Conservation (phyloP, 2,113 vertebrate species). For the Notiomystis cincta region DNA sequence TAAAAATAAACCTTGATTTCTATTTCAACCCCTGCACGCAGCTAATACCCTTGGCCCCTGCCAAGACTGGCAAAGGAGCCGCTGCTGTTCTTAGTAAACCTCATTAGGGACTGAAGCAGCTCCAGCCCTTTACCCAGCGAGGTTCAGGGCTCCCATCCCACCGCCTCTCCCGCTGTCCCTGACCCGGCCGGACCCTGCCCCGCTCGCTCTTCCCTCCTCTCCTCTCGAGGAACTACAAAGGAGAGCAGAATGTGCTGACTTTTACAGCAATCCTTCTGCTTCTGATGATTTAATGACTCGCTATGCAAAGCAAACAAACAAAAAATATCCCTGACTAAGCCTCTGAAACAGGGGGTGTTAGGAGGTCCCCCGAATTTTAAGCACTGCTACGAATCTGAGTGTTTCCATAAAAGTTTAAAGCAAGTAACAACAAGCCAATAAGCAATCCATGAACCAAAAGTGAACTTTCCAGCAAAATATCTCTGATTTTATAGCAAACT, state of each 20-base stretch:
- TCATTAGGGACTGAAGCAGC: background rate
- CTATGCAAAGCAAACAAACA: background rate
- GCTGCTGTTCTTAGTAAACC: constrained; percentile 5
- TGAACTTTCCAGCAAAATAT: background rate
- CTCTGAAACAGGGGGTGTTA: background rate
- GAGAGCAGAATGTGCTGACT: background rate
- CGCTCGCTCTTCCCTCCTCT: background rate
- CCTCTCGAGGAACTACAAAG: rapidly evolving
- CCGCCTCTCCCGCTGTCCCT: rapidly evolving
- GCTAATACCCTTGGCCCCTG: constrained; percentile 23
- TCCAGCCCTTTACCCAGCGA: rapidly evolving
- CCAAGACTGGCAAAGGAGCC: background rate
- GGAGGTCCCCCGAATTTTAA: background rate
- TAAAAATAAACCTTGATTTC: constrained; percentile 49
- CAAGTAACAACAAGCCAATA: background rate
- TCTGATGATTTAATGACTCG: background rate
- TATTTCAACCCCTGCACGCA: constrained; percentile 26
- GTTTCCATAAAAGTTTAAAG: background rate
- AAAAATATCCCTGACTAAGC: background rate
- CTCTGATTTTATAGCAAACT: background rate
- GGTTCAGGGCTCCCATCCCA: background rate
- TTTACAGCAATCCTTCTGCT: background rate
- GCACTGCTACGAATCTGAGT: background rate
- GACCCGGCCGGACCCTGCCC: rapidly evolving
- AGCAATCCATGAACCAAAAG: background rate